Base-by-base conservation (phyloP, 2,888 invertebrate species). In the Neocrepidodera transversa region DNA sequence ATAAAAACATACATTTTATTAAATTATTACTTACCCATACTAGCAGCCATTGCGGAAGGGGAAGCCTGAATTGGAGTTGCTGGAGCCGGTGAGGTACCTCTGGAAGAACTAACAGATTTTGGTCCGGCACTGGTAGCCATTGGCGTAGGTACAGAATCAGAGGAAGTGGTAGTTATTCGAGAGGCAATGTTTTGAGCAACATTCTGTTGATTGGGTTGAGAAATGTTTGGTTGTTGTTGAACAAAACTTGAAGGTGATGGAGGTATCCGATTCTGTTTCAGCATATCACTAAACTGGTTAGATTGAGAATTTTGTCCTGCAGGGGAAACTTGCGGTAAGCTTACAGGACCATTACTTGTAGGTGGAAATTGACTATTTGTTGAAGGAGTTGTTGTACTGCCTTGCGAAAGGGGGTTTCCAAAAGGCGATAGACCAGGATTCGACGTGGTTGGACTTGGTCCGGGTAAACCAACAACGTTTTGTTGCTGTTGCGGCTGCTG, bases 371-470 rank as follows among this genome's bases (percentile, higher is more conserved):
- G 83, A 42, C 68, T 73, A 23, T 71, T 69, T 13, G 70, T 63
- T 0, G 74, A 66, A 7, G 73, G 68, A 7, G 73, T 69, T 1
- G 71, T 68, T 43, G 67, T 72, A 49, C 70, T 74, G 58, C 74
- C 73, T 55, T 72, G 72, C 2, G 73, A 73, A 55, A 86, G 85
- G 73, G 85, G 82, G 79, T 87, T 85, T 57, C 85, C 83, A 76
- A 90, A 92, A 13, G 92, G 91, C 32, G 91, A 91, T 72, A 91
- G 82, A 62, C 89, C 89, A 2, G 79, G 77, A 67, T 78, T 78
- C 45, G 83, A 82, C 67, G 87, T 85, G 52, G 88, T 90, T 4
- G 92, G 91, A 78, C 90, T 91, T 3, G 91, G 92, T 4, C 90
- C 91, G 0, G 91, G 88, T 32, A 89, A 86, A 1, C 90, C 89